Percentiles rank a stretch among this genome's conserved stretches.
Evolutionary conservation across 2,888 invertebrate species (phyloP).

Genomic region (Petrophora chlorosata): DNA sequence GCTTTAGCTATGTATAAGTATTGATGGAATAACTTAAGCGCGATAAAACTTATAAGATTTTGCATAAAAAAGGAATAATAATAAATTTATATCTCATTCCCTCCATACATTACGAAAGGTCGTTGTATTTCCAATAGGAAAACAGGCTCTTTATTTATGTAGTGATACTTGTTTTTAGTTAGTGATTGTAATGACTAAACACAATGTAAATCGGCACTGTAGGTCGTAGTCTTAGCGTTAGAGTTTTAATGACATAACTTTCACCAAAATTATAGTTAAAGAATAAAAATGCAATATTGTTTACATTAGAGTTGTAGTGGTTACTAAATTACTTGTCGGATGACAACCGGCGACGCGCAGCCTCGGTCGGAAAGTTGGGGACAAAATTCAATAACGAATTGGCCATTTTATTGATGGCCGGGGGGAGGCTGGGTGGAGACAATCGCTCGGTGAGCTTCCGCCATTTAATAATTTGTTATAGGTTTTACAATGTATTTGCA

Average conservation of each 20-base stretch:
- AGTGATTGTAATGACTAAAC: constrained; percentile 52
- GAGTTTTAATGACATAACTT: constrained; percentile 79
- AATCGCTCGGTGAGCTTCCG: constrained; percentile 74
- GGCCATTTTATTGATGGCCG: constrained; percentile 84
- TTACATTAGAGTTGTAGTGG: constrained; percentile 70
- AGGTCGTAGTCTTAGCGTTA: constrained; percentile 64
- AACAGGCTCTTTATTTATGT: constrained; percentile 49
- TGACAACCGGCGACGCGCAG: constrained; percentile 80
- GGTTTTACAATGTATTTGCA: constrained; percentile 51
- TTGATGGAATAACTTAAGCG: constrained; percentile 63
- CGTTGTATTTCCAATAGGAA: constrained; percentile 57
- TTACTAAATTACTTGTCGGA: constrained; percentile 69
- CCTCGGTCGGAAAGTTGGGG: constrained; percentile 72
- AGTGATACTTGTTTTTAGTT: constrained; percentile 59
- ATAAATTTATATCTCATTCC: constrained; percentile 66
- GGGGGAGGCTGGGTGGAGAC: constrained; percentile 82
- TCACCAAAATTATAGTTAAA: constrained; percentile 61
- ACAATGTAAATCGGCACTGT: constrained; percentile 57
- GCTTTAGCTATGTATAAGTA: constrained; percentile 68
- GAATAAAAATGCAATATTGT: constrained; percentile 64
- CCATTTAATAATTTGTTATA: constrained; percentile 69
- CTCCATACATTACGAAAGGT: constrained; percentile 58
- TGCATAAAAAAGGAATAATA: constrained; percentile 63
- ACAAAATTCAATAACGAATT: constrained; percentile 84
- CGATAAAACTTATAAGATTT: constrained; percentile 69